Evolutionary conservation across 2,888 invertebrate species (phyloP).

Genomic region (Erebia aethiops): DNA sequence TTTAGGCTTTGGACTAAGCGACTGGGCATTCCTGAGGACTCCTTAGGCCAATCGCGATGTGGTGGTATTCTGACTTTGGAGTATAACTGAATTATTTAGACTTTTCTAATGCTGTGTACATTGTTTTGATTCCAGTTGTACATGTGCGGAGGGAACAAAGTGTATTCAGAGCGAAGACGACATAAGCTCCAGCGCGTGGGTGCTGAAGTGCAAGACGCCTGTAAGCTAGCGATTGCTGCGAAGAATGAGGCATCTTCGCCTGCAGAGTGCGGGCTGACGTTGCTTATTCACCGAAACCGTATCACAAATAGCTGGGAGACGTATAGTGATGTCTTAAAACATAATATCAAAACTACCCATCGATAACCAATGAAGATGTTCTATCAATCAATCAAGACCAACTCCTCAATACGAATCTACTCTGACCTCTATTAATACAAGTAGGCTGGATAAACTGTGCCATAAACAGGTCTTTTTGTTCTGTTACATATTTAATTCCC

Average conservation of each 20-base stretch:
- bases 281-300: constrained; percentile 1
- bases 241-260: not conserved
- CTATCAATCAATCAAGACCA: not conserved
- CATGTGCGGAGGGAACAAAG: not conserved
- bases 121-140: constrained; percentile 6
- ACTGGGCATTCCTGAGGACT: not conserved
- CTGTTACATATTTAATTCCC: no score
- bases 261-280: not conserved
- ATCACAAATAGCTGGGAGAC: constrained; percentile 3
- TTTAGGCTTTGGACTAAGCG: no score
- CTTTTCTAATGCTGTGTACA: not conserved
- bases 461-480: no score
- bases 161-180: not conserved
- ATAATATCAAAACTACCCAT: no score
- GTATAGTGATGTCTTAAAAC: not conserved
- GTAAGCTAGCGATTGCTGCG: constrained; percentile 1
- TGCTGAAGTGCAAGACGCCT: not conserved
- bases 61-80: no score
- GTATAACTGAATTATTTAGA: not conserved
- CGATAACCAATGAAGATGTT: not conserved
- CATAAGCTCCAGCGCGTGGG: not conserved
- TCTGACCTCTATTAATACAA: no score
- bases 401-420: no score
- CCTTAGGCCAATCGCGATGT: no score
- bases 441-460: no score